Evolutionary conservation across 2,888 invertebrate genomes (phyloP).

Genomic region (Azorinus chamasolen): DNA sequence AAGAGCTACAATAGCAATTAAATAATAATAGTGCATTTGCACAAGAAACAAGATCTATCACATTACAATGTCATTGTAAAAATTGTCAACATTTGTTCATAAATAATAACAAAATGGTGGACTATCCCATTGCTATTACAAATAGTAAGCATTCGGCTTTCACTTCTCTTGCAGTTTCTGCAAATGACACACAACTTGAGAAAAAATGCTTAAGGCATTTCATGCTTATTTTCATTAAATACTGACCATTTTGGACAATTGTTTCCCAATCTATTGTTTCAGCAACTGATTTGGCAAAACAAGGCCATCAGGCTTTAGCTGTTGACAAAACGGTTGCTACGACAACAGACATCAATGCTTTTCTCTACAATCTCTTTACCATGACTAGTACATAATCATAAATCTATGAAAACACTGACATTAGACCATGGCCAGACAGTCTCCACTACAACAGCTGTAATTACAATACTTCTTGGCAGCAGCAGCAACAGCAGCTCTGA

Average conservation of each 20-base stretch:
- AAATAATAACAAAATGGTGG: conserved; percentile 55
- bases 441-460: neutral
- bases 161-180: neutral
- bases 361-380: conserved; percentile 33
- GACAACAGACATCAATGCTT: conserved; percentile 37
- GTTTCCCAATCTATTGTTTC: conserved; percentile 6
- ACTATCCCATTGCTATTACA: conserved; percentile 16
- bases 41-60: conserved; percentile 60
- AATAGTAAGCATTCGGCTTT: neutral
- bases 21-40: conserved; percentile 60
- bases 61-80: conserved; percentile 49
- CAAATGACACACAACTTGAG: conserved; percentile 30
- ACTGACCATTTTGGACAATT: conserved; percentile 55
- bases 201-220: conserved; percentile 37
- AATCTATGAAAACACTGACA: too few relatives aligned
- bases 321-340: conserved; percentile 21
- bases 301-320: neutral
- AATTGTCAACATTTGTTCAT: conserved; percentile 57
- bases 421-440: conserved; percentile 23
- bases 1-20: conserved; percentile 63
- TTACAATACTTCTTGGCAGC: too few relatives aligned
- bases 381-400: conserved; percentile 41
- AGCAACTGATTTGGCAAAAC: conserved; percentile 12
- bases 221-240: conserved; percentile 23
- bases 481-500: too few relatives aligned